Evolutionary conservation across 2,113 vertebrate genomes (phyloP), one percentile per base, ranked within the genome.

Genomic region (Corythoichthys haematopterus): DNA sequence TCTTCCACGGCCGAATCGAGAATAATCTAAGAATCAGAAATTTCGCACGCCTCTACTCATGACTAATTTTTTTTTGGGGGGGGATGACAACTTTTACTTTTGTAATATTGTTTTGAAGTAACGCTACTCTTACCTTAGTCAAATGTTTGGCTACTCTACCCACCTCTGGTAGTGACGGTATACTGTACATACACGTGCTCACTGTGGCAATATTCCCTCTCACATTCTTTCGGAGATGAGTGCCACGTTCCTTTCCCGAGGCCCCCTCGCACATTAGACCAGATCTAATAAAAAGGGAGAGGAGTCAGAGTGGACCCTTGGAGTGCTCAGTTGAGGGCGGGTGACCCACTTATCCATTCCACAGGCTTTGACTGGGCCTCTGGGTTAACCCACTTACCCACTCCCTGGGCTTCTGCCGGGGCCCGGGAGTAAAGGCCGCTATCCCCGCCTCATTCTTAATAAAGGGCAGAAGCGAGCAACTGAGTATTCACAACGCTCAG

Each of bases 301-400:
- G 79, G 81, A 85, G 81, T 83, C 81, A 84, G 85, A 86, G 83
- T 85, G 84, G 83, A 87, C 87, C 88, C 87, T 88, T 88, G 86
- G 85, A 88, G 84, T 88, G 85, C 80, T 86, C 57, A 79, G 87
- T 74, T 77, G 81, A 86, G 84, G 86, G 86, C 66, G 80, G 85
- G 85, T 85, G 89, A 89, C 89, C 89, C 88, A 90, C 87, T 90
- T 89, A 86, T 82, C 83, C 85, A 79, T 89, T 88, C 87, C 87
- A 84, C 82, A 76, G 88, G 86, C 81, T 89, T 88, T 90, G 87
- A 89, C 81, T 84, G 85, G 89, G 90, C 87, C 87, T 85, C 71
- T 88, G 83, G 87, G 85, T 87, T 89, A 88, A 89, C 84, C 86
- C 86, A 90, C 88, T 89, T 90, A 89, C 86, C 86, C 89, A 85